Percentiles rank a stretch among this genome's conserved stretches.
Evolutionary conservation across 2,888 invertebrate genomes (phyloP).

Genomic region (Drosophila borborema): DNA sequence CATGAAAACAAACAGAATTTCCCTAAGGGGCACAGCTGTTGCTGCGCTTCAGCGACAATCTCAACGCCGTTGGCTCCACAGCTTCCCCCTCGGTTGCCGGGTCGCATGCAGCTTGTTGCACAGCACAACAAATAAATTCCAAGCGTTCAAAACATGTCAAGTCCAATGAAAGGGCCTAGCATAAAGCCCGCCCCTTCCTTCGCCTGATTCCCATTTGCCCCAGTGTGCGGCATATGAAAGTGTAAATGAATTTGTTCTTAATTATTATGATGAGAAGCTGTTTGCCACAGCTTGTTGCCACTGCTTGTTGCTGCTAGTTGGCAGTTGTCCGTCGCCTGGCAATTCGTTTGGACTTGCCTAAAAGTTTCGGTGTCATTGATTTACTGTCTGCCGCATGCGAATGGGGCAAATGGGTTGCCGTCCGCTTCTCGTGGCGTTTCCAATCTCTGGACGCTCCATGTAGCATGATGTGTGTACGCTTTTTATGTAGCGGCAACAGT

Average conservation of each 20-base stretch:
- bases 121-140: conserved; percentile 70
- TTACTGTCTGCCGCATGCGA: conserved; percentile 60
- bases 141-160: conserved; percentile 72
- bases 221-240: conserved; percentile 62
- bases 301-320: conserved; percentile 22
- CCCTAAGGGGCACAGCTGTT: conserved; percentile 71
- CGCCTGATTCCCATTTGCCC: not conserved
- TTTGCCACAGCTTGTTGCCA: conserved; percentile 19
- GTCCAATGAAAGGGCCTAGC: conserved; percentile 66
- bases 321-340: conserved; percentile 53
- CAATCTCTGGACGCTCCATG: conserved; percentile 29
- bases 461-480: conserved; percentile 61
- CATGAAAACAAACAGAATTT: conserved; percentile 41
- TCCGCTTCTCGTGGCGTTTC: conserved; percentile 8
- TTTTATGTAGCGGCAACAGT: conserved; percentile 70
- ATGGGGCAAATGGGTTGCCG: conserved; percentile 49
- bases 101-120: conserved; percentile 46
- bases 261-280: conserved; percentile 65
- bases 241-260: conserved; percentile 82
- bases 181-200: not conserved
- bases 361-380: conserved; percentile 64
- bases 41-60: conserved; percentile 69
- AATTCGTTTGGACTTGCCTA: conserved; percentile 55
- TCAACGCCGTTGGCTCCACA: conserved; percentile 26
- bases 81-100: not conserved